Percentiles rank a stretch among this genome's conserved stretches.
Conservation (phyloP, 1,140 invertebrate species). For the Parasteatoda tepidariorum region DNA sequence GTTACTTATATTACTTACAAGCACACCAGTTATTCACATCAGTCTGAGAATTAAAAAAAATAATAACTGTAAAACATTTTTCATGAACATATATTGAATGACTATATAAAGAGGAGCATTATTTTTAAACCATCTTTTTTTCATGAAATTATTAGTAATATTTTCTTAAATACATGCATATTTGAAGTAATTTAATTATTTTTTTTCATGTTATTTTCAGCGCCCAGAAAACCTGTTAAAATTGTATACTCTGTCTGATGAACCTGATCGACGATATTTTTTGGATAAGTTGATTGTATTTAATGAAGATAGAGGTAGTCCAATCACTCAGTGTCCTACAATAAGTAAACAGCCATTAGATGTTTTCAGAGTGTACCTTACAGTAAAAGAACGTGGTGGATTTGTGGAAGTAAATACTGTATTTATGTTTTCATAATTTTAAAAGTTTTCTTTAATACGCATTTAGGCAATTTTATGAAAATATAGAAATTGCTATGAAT, state of each 20-base stretch:
- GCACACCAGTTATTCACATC: no score
- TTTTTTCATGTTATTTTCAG: conserved; percentile 13
- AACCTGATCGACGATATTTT: conserved; percentile 89
- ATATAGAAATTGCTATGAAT: no score
- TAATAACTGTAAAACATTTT: no score
- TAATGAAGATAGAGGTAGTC: conserved; percentile 92
- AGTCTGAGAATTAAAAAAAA: no score
- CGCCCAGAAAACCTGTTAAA: conserved; percentile 76
- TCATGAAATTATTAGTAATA: background rate
- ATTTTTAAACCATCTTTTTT: background rate
- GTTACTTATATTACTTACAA: no score
- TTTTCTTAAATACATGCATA: background rate
- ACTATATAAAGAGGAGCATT: no score
- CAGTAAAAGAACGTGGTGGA: conserved; percentile 95
- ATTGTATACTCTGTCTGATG: conserved; percentile 96
- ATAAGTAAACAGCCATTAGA: conserved; percentile 98
- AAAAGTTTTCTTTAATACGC: background rate
- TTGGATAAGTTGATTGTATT: conserved; percentile 91
- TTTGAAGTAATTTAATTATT: background rate
- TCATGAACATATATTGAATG: no score
- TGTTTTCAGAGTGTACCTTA: conserved; percentile 94
- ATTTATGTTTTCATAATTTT: no score
- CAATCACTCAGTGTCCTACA: conserved; percentile 93
- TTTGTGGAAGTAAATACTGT: conserved; percentile 88
- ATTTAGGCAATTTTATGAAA: background rate